Evolutionary conservation across 2,888 invertebrate species (phyloP).

Genomic region (Acrocera orbiculus): DNA sequence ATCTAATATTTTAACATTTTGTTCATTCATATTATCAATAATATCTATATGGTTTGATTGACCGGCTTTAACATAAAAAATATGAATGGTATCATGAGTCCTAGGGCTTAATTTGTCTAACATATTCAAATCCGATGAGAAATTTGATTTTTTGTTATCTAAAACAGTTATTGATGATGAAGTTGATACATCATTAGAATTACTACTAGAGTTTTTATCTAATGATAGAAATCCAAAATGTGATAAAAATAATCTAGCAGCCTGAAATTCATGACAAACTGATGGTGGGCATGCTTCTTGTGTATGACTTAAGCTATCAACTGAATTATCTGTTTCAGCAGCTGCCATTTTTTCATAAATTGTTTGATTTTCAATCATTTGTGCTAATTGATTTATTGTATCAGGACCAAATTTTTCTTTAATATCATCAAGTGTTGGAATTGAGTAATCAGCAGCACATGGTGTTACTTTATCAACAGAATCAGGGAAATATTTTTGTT

Average conservation of each 20-base stretch:
- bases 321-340: constrained; percentile 31
- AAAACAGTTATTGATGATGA: constrained; percentile 24
- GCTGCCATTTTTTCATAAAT: constrained; percentile 38
- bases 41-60: constrained; percentile 65
- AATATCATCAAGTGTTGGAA: constrained; percentile 71
- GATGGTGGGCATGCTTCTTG: constrained; percentile 65
- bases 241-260: constrained; percentile 82
- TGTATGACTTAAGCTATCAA: constrained; percentile 33
- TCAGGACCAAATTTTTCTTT: constrained; percentile 36
- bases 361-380: constrained; percentile 54
- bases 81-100: constrained; percentile 79
- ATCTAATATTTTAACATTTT: constrained; percentile 27
- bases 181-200: constrained; percentile 20
- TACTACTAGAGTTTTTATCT: constrained; percentile 30
- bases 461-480: constrained; percentile 59
- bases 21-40: constrained; percentile 34
- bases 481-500: constrained; percentile 63
- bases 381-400: constrained; percentile 43
- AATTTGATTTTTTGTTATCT: constrained; percentile 37
- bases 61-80: constrained; percentile 83
- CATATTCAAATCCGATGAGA: constrained; percentile 58
- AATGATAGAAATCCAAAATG: constrained; percentile 83
- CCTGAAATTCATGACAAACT: constrained; percentile 84
- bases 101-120: constrained; percentile 77
- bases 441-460: constrained; percentile 79